A percentile compares a stretch with the other conserved stretches of the same genome.
Evolutionary conservation across 1,140 invertebrate genomes (phyloP).

Genomic region (Drosophila setifemur): DNA sequence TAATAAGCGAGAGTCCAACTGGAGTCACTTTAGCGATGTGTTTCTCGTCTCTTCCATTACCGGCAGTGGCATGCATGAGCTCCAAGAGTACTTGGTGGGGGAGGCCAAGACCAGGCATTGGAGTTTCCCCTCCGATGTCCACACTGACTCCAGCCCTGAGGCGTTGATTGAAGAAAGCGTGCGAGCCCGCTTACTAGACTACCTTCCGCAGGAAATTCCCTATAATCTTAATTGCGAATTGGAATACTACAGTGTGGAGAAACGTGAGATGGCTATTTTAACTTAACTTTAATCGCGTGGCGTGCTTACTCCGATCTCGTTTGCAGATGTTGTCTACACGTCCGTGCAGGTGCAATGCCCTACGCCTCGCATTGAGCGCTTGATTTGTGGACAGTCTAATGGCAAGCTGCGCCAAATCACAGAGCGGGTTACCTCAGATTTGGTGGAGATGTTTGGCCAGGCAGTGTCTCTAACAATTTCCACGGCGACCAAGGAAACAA

Average conservation of each 20-base stretch:
- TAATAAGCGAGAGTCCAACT: slow-evolving; percentile 83
- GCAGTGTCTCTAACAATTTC: slow-evolving; percentile 81
- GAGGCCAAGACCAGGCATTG: slow-evolving; percentile 86
- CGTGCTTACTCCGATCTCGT: neutral
- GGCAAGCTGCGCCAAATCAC: slow-evolving; percentile 87
- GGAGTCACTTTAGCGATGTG: slow-evolving; percentile 91
- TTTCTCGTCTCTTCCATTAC: slow-evolving; percentile 94
- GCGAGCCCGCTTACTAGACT: slow-evolving; percentile 90
- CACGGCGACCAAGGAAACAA: slow-evolving; percentile 45
- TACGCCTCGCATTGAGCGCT: slow-evolving; percentile 84
- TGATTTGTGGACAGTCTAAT: slow-evolving; percentile 87
- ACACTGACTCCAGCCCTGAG: slow-evolving; percentile 88
- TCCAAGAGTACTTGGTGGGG: slow-evolving; percentile 89
- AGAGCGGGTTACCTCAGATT: slow-evolving; percentile 82
- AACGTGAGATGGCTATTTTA: slow-evolving; percentile 73
- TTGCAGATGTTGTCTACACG: slow-evolving; percentile 84
- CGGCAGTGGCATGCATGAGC: slow-evolving; percentile 89
- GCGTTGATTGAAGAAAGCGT: slow-evolving; percentile 88
- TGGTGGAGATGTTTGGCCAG: slow-evolving; percentile 80
- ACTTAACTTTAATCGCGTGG: neutral
- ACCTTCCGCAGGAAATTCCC: slow-evolving; percentile 91
- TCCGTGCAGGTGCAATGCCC: slow-evolving; percentile 86
- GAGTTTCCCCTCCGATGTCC: slow-evolving; percentile 86
- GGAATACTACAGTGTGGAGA: slow-evolving; percentile 86
- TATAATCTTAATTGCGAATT: slow-evolving; percentile 87